phyloP scores from a whole-genome alignment of 2,888 invertebrate genomes.

The Chrysolina oricalcia region DNA sequence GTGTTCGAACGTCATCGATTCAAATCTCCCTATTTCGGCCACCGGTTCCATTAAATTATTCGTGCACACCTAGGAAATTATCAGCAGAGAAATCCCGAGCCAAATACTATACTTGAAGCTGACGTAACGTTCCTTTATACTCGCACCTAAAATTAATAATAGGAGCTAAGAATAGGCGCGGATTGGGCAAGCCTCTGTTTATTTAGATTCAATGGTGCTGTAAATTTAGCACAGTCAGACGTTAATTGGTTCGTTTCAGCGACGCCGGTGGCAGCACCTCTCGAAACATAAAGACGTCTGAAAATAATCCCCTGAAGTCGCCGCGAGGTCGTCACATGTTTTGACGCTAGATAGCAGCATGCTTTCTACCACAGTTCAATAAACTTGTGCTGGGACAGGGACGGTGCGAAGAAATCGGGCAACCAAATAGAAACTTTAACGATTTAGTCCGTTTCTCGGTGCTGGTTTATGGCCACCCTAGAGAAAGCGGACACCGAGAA shows the following conservation, averaged over 20 bases:
- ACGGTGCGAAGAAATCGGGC: background rate
- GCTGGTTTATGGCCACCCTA: too few relatives aligned
- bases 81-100: slow-evolving; percentile 35
- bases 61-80: background rate
- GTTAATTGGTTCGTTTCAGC: slow-evolving; percentile 7
- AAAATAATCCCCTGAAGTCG: slow-evolving; percentile 14
- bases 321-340: slow-evolving; percentile 21
- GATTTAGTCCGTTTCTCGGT: too few relatives aligned
- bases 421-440: background rate
- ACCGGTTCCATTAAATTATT: background rate
- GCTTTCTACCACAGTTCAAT: slow-evolving; percentile 7
- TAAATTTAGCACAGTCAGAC: slow-evolving; percentile 55
- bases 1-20: background rate
- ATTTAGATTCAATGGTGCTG: slow-evolving; percentile 49
- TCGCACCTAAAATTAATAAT: slow-evolving; percentile 59
- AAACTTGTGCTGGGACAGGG: background rate
- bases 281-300: background rate
- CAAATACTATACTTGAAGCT: slow-evolving; percentile 41
- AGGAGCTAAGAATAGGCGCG: slow-evolving; percentile 53
- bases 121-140: slow-evolving; percentile 56
- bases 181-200: slow-evolving; percentile 56
- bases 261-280: slow-evolving; percentile 17
- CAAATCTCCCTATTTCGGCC: background rate
- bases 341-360: slow-evolving; percentile 41
- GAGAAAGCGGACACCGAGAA: too few relatives aligned